Conservation (phyloP, 2,113 vertebrate species). For the Rhea pennata region DNA sequence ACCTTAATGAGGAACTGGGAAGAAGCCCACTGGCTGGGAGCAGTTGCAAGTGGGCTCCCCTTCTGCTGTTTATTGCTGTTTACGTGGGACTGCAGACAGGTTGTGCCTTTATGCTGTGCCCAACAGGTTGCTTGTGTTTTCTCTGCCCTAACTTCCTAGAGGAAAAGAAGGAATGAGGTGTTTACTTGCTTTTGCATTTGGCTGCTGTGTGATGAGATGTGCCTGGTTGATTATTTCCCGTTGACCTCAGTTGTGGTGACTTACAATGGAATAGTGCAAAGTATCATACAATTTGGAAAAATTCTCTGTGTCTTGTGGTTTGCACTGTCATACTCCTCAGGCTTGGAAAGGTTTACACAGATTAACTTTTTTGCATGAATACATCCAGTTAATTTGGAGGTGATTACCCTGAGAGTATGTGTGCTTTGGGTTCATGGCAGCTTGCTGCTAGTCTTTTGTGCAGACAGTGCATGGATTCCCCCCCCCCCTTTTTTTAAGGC, state of each 20-base stretch:
- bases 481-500: background rate
- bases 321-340: background rate
- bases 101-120: background rate
- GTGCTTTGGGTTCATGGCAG: background rate
- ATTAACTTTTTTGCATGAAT: background rate
- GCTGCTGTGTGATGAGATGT: background rate
- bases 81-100: background rate
- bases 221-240: background rate
- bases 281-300: background rate
- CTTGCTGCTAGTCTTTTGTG: background rate
- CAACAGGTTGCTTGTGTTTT: background rate
- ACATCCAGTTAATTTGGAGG: background rate
- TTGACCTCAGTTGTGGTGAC: background rate
- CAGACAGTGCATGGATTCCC: background rate
- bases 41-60: background rate
- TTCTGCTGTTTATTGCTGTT: background rate
- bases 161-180: background rate
- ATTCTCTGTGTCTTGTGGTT: background rate
- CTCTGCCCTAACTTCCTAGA: background rate
- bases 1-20: background rate
- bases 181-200: too few relatives aligned
- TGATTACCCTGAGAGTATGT: background rate
- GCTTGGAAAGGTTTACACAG: background rate
- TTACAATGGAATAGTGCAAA: background rate
- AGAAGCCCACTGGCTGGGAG: background rate